Conservation (phyloP, 1,140 invertebrate species). For the Calliphora vicina region DNA sequence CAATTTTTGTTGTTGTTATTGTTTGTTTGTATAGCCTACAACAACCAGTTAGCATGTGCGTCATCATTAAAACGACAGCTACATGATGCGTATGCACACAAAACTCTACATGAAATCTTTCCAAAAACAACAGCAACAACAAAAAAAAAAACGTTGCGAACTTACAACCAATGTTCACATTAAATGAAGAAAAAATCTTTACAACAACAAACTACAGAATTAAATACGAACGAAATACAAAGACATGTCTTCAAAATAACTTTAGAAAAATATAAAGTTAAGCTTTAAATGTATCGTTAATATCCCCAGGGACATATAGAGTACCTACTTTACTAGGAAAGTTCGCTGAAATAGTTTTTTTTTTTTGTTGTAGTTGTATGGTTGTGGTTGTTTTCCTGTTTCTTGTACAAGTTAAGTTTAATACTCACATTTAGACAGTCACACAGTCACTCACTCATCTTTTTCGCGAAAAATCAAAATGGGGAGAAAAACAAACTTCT, state of each 20-base stretch:
- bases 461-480: not conserved
- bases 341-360: not conserved
- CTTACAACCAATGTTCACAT: conserved; percentile 14
- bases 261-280: conserved; percentile 14
- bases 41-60: conserved; percentile 19
- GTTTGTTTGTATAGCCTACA: not conserved
- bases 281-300: conserved; percentile 26
- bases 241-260: not conserved
- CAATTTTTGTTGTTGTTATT: not conserved
- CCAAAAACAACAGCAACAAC: not conserved
- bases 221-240: not conserved
- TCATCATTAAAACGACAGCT: conserved; percentile 33
- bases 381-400: not conserved
- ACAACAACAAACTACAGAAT: not conserved
- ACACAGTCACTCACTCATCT: conserved; percentile 19
- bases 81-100: conserved; percentile 31
- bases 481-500: too few species aligned
- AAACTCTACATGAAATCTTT: conserved; percentile 9
- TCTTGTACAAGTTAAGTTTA: not conserved
- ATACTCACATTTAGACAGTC: conserved; percentile 14
- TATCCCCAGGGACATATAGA: conserved; percentile 23
- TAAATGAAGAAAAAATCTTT: not conserved
- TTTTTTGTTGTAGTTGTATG: not conserved
- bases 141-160: not conserved
- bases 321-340: conserved; percentile 1